These are phyloP conservation scores for Melanotaenia nigrans DNA, from an alignment of 2,797 vertebrate species.

Conservation along the genomic window DNA sequence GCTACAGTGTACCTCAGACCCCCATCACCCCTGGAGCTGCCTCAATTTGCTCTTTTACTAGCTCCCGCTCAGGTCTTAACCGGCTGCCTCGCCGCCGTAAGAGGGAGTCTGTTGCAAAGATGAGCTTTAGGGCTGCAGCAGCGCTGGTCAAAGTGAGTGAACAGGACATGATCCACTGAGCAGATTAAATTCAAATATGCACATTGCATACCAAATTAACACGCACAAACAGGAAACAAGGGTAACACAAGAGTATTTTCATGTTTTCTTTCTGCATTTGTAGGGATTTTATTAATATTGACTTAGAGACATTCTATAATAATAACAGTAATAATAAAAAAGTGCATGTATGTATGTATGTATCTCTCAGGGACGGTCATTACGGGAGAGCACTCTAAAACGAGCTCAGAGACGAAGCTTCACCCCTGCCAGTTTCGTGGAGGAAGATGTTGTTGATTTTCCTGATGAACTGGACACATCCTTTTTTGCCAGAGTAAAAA, in stretches of 20 bases:
- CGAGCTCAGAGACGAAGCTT: conserved; percentile 92
- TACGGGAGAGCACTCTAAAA: conserved; percentile 86
- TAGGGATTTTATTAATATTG: background rate
- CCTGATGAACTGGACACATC: conserved; percentile 96
- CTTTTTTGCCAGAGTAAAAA: conserved; percentile 92
- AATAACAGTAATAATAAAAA: background rate
- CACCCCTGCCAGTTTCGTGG: conserved; percentile 94
- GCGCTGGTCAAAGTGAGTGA: conserved; percentile 91
- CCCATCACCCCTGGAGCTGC: conserved; percentile 92
- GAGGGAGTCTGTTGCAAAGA: conserved; percentile 96
- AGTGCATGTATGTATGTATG: background rate
- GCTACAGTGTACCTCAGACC: conserved; percentile 91
- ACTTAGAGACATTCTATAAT: background rate
- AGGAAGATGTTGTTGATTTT: conserved; percentile 95
- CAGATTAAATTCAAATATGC: background rate
- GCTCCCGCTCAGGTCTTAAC: conserved; percentile 95
- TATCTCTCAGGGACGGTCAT: conserved; percentile 87
- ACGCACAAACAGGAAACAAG: background rate
- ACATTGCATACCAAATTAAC: background rate
- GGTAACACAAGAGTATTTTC: background rate
- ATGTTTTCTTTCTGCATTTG: background rate
- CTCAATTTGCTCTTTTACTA: conserved; percentile 97
- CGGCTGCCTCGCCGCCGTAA: conserved; percentile 91
- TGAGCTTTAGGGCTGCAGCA: conserved; percentile 96
- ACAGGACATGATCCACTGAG: background rate